Percentiles rank a stretch among this genome's conserved stretches.
phyloP scores from a whole-genome alignment of 2,888 invertebrate genomes.

The Drosophila neonasuta region DNA sequence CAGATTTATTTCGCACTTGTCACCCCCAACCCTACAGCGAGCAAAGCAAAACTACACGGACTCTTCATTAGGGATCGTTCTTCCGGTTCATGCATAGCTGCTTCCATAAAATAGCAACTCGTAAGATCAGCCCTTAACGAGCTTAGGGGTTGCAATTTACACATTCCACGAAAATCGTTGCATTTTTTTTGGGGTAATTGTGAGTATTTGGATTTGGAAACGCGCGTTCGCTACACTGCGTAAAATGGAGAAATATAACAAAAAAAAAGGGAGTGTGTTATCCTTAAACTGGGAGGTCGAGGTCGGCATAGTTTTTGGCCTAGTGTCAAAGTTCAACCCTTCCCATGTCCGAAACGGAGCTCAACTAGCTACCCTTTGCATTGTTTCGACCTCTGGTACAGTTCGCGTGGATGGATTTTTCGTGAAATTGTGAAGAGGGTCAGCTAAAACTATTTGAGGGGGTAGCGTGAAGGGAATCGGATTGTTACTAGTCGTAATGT shows the following conservation, averaged over 20 bases:
- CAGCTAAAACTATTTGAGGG: conserved; percentile 5
- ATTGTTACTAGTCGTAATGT: background rate
- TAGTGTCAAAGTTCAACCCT: conserved; percentile 61
- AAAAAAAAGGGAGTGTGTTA: conserved; percentile 26
- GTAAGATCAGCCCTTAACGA: conserved; percentile 52
- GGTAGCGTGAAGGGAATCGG: background rate
- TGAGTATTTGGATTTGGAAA: conserved; percentile 54
- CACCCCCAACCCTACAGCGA: conserved; percentile 4
- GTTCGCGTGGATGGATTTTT: conserved; percentile 27
- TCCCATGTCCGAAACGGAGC: conserved; percentile 26
- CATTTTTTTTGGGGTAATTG: conserved; percentile 57
- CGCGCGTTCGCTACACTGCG: conserved; percentile 16
- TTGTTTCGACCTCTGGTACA: conserved; percentile 31
- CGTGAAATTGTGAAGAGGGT: conserved; percentile 44
- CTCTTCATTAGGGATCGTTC: conserved; percentile 21
- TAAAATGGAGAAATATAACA: conserved; percentile 58
- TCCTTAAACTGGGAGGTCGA: conserved; percentile 14
- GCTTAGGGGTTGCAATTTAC: conserved; percentile 55
- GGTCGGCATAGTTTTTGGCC: conserved; percentile 10
- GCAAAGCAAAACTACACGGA: background rate
- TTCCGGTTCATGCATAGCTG: conserved; percentile 17
- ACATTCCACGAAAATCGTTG: conserved; percentile 28
- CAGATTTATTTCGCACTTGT: background rate
- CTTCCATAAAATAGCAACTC: conserved; percentile 5
- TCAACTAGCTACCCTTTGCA: conserved; percentile 31